These are phyloP conservation scores for Margaritifera margaritifera DNA, from an alignment of 2,888 invertebrate species.

Conservation along the genomic window DNA sequence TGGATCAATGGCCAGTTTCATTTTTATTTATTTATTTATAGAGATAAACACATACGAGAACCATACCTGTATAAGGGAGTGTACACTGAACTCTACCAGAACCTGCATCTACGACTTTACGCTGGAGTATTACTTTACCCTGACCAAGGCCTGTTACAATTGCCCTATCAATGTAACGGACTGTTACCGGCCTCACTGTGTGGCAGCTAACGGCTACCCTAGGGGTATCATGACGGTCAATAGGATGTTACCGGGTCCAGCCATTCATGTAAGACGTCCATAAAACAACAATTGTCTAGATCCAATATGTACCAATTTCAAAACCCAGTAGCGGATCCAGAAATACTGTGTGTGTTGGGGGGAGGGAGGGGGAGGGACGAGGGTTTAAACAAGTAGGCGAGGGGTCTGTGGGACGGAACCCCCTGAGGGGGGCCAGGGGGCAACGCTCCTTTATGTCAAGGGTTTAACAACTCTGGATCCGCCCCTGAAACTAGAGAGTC, in stretches of 20 bases:
- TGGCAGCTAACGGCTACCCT: constrained; percentile 86
- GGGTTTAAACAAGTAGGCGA: too few species aligned
- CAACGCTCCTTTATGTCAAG: too few species aligned
- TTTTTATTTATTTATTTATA: constrained; percentile 2
- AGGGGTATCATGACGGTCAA: constrained; percentile 84
- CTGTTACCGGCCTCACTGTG: constrained; percentile 85
- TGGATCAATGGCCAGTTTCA: too few species aligned
- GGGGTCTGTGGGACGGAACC: too few species aligned
- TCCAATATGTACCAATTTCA: too few species aligned
- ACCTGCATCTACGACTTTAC: constrained; percentile 83
- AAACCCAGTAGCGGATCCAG: too few species aligned
- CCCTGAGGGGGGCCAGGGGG: too few species aligned
- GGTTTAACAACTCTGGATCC: too few species aligned
- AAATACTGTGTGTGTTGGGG: too few species aligned
- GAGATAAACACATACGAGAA: constrained; percentile 38
- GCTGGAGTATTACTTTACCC: constrained; percentile 89
- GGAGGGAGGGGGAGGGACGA: too few species aligned
- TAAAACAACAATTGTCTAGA: too few species aligned
- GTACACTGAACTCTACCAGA: constrained; percentile 78
- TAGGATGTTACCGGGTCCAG: constrained; percentile 89
- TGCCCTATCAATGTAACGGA: constrained; percentile 86
- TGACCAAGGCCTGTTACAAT: constrained; percentile 88
- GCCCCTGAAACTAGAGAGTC: too few species aligned
- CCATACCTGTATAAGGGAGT: constrained; percentile 81
- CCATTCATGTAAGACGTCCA: constrained; percentile 74